Evolutionary conservation across 2,888 invertebrate genomes (phyloP), one percentile per base, ranked within the genome.

Genomic region (Melanostoma scalare): DNA sequence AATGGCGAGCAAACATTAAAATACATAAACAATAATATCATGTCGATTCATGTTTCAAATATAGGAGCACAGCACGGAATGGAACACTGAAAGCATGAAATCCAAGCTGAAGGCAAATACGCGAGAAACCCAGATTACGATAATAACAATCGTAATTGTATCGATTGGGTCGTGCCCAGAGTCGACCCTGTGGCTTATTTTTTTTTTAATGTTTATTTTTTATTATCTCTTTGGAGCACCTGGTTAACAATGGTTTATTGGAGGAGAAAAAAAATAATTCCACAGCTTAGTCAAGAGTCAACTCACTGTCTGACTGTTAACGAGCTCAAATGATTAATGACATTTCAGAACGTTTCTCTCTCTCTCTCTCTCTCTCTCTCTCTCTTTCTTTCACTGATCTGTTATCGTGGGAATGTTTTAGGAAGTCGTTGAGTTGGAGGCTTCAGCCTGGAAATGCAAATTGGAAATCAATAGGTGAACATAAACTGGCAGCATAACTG

Each of bases 151-250:
- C 79, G 71, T 84, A 84, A 84, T 79, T 84, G 84, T 84, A 79
- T 84, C 75, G 84, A 79, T 84, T 84, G 84, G 84, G 78, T 84
- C 84, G 84, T 79, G 84, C 74, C 84, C 75, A 67, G 50, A 71
- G 71, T 84, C 78, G 74, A 84, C 79, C 74, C 78, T 84, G 67
- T 79, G 72, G 72, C 50, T 72, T 56, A 31, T 55, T 44, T 63
- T 36, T 55, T 55, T 55, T 61, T 36, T 48, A 6, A 56, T 60
- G n/a, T 53, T 56, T 60, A 8, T 36, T 50, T 46, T 42, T 46
- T 56, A 63, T 31, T 31, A 63, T 10, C 33, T 72, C 46, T 50
- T 53, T 44, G 36, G 52, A 74, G 78, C 74, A 84, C 79, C 79
- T 84, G 74, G 74, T 74, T 48, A 65, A 74, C 53, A 74, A 71